Evolutionary conservation across 2,113 vertebrate species (phyloP).

Genomic region (Trachemys scripta): DNA sequence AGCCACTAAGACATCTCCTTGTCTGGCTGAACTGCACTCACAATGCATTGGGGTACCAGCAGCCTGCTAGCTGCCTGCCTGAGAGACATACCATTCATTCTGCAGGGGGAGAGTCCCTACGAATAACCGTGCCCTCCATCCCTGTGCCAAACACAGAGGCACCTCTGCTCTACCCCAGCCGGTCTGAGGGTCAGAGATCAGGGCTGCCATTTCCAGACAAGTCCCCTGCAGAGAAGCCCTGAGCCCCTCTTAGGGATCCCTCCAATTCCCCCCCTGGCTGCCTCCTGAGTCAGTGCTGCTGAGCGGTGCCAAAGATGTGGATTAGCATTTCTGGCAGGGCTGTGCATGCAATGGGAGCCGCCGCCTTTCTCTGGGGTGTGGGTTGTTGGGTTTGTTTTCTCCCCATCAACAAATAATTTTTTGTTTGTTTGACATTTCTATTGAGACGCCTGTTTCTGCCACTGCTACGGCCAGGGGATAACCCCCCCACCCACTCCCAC

Average conservation of each 20-base stretch:
- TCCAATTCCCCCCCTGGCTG: not conserved
- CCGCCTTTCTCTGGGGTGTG: not conserved
- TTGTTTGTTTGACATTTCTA: not conserved
- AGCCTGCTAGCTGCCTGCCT: not conserved
- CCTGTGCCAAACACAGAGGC: not conserved
- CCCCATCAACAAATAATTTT: not conserved
- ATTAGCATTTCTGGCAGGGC: not conserved
- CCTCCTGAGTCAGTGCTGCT: not conserved
- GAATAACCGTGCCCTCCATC: not conserved
- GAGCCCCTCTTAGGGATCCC: not conserved
- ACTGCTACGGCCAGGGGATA: not conserved
- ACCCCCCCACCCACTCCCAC: not conserved
- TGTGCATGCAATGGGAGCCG: not conserved
- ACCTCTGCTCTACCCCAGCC: not conserved
- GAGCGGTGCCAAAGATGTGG: not conserved
- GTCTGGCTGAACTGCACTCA: not conserved
- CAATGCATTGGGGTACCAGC: not conserved
- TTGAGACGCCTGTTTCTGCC: not conserved
- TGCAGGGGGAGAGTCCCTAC: not conserved
- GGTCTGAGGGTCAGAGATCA: not conserved
- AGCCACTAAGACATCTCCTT: conserved; percentile 1
- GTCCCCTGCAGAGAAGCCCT: not conserved
- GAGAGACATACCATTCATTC: not conserved
- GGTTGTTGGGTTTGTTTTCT: not conserved
- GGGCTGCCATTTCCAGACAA: not conserved